These are phyloP conservation scores for Calosoma granatense DNA, from an alignment of 1,140 invertebrate species.

Conservation along the genomic window DNA sequence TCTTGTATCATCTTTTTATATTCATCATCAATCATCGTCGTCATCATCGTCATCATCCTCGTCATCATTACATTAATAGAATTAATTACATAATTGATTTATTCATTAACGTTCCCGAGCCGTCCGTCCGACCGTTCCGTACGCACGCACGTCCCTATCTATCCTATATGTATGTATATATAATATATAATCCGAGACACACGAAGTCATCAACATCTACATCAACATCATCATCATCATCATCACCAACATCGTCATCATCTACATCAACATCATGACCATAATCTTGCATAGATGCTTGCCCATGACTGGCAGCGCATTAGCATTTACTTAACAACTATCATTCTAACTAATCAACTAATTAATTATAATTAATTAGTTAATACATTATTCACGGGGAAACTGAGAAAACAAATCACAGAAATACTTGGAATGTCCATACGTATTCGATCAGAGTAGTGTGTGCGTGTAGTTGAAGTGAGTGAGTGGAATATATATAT, in stretches of 20 bases:
- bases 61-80: not conserved
- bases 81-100: not conserved
- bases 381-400: conserved; percentile 14
- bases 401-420: conserved; percentile 23
- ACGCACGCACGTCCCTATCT: not conserved
- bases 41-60: not conserved
- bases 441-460: conserved; percentile 18
- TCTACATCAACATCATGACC: no score
- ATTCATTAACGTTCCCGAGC: not conserved
- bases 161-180: no score
- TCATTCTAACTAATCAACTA: no score
- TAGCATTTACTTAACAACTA: no score
- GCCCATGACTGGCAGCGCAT: no score
- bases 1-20: not conserved
- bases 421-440: conserved; percentile 26
- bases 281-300: no score
- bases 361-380: conserved; percentile 11
- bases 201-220: no score
- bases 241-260: not conserved
- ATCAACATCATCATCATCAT: no score
- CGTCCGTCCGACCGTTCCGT: not conserved
- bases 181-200: no score
- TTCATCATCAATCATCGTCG: not conserved
- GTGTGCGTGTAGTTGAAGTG: no score
- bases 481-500: conserved; percentile 10